Conservation (phyloP, 2,113 vertebrate species). For the Strigops habroptila region DNA sequence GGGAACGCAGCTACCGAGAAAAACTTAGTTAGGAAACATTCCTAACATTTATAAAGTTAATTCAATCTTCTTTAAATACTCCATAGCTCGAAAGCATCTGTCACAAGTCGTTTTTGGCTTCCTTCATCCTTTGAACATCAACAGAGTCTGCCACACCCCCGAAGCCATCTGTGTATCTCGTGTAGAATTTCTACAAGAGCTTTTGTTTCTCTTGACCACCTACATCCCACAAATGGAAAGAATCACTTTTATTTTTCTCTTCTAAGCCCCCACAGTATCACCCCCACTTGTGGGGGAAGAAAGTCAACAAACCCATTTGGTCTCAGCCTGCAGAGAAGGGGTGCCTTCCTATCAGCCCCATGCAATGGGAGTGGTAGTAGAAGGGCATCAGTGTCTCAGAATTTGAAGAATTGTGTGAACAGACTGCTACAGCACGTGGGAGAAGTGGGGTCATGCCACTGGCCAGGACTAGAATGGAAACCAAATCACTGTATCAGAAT, state of each 20-base stretch:
- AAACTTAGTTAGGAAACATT: conserved; percentile 26
- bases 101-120: conserved; percentile 80
- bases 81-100: conserved; percentile 55
- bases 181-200: conserved; percentile 88
- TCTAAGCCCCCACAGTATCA: conserved; percentile 81
- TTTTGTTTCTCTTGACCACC: conserved; percentile 93
- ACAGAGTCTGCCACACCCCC: conserved; percentile 94
- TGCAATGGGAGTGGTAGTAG: conserved; percentile 72
- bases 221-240: conserved; percentile 89
- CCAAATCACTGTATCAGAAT: background rate
- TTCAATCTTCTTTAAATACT: conserved; percentile 47
- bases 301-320: conserved; percentile 85
- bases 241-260: conserved; percentile 77
- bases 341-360: conserved; percentile 78
- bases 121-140: conserved; percentile 87
- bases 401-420: background rate
- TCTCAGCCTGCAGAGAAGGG: conserved; percentile 78
- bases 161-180: conserved; percentile 88
- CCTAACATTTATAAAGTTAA: conserved; percentile 56
- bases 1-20: background rate
- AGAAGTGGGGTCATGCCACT: background rate
- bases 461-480: background rate
- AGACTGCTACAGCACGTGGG: background rate
- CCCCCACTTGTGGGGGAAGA: conserved; percentile 83
- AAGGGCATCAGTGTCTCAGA: conserved; percentile 72